phyloP scores from a whole-genome alignment of 2,113 vertebrate species.

The Odontophorus gujanensis region DNA sequence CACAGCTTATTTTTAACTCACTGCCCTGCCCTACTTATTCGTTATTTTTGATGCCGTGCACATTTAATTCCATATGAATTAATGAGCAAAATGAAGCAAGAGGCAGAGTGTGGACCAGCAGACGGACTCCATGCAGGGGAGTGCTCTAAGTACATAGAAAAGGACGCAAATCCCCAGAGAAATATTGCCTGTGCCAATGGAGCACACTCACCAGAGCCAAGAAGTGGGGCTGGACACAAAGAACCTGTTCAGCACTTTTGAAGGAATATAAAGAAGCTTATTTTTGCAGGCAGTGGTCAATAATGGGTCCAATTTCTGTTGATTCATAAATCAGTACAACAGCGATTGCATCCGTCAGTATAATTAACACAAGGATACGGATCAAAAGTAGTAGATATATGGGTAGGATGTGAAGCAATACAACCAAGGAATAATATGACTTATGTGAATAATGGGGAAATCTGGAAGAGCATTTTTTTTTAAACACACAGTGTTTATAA shows the following conservation, averaged over 20 bases:
- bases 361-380: neutral
- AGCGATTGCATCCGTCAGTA: neutral
- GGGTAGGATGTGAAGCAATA: neutral
- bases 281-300: neutral
- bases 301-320: neutral
- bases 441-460: neutral
- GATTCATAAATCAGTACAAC: neutral
- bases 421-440: neutral
- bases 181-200: neutral
- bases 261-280: neutral
- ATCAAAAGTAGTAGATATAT: neutral
- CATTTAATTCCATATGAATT: constrained; percentile 38
- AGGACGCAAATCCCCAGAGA: neutral
- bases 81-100: neutral
- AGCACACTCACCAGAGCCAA: neutral
- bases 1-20: constrained; percentile 36
- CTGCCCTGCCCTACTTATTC: constrained; percentile 17
- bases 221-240: neutral
- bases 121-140: neutral
- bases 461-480: neutral
- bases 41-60: constrained; percentile 15
- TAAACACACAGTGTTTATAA: neutral
- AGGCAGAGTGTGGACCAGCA: neutral
- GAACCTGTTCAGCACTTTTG: neutral
- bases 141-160: neutral